A percentile compares a stretch with the other conserved stretches of the same genome.
Evolutionary conservation across 2,113 vertebrate genomes (phyloP).

Genomic region (Lepisosteus oculatus): DNA sequence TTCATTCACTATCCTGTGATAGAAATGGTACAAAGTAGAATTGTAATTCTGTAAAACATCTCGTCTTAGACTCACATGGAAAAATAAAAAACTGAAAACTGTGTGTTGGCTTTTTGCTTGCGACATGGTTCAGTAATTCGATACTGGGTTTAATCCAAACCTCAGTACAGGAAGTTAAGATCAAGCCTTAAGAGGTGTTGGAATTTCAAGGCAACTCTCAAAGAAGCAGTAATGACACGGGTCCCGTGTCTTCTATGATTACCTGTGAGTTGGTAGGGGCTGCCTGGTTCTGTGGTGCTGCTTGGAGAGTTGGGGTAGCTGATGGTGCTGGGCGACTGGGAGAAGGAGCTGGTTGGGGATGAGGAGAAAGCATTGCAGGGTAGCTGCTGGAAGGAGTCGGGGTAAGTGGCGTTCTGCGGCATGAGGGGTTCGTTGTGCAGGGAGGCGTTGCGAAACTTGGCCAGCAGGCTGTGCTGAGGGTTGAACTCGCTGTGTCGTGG

Average conservation of each 20-base stretch:
- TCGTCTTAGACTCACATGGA: no score
- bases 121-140: no score
- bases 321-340: slow-evolving; percentile 74
- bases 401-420: slow-evolving; percentile 94
- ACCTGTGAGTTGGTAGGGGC: slow-evolving; percentile 87
- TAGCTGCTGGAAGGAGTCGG: slow-evolving; percentile 85
- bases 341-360: slow-evolving; percentile 70
- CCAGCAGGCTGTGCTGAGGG: slow-evolving; percentile 93
- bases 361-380: slow-evolving; percentile 71
- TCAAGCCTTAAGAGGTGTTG: no score
- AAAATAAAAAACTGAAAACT: no score
- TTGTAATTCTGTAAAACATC: no score
- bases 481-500: slow-evolving; percentile 97
- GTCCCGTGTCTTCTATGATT: slow-evolving; percentile 13
- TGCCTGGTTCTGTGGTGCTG: slow-evolving; percentile 79
- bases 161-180: no score
- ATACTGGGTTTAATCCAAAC: no score
- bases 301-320: slow-evolving; percentile 82
- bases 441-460: slow-evolving; percentile 87
- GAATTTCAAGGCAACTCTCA: no score
- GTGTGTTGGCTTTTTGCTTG: no score
- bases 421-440: slow-evolving; percentile 88
- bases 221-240: no score
- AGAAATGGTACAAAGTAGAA: no score
- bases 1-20: no score